Conservation (phyloP, 2,797 vertebrate genomes). For the Tenualosa ilisha region DNA sequence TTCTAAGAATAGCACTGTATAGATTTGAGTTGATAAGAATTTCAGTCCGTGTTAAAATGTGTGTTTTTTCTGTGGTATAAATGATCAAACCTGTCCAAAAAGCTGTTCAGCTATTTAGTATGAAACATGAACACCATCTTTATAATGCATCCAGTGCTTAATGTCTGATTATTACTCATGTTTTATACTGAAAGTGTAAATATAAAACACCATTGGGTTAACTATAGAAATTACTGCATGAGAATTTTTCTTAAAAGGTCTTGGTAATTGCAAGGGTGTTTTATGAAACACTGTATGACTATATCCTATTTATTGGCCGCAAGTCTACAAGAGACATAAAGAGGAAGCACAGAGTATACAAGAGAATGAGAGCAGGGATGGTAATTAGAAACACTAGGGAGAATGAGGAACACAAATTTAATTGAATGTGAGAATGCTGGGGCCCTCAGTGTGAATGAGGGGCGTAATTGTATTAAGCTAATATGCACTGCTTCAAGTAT, state of each 20-base stretch:
- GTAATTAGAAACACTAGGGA: background rate
- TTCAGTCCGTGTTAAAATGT: background rate
- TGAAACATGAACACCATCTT: background rate
- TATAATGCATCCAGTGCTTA: background rate
- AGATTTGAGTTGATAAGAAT: too few species aligned
- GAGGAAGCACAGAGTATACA: too few species aligned
- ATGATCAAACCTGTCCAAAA: background rate
- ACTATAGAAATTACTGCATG: background rate
- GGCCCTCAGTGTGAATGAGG: constrained; percentile 8
- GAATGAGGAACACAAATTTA: constrained; percentile 11
- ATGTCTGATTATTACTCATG: too few species aligned
- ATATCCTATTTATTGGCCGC: background rate
- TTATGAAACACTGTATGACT: background rate
- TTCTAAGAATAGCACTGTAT: too few species aligned
- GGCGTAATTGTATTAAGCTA: constrained; percentile 3
- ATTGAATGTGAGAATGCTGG: background rate
- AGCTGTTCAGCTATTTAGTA: background rate
- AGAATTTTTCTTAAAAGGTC: background rate
- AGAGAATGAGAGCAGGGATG: background rate
- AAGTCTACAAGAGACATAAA: background rate
- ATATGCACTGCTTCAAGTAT: background rate
- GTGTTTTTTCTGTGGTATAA: background rate
- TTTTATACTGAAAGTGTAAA: background rate
- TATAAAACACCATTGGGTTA: background rate
- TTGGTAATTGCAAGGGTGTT: background rate